These are phyloP conservation scores for Lepidiolamprologus cunningtoni DNA, from an alignment of 2,113 vertebrate genomes.

Conservation along the genomic window DNA sequence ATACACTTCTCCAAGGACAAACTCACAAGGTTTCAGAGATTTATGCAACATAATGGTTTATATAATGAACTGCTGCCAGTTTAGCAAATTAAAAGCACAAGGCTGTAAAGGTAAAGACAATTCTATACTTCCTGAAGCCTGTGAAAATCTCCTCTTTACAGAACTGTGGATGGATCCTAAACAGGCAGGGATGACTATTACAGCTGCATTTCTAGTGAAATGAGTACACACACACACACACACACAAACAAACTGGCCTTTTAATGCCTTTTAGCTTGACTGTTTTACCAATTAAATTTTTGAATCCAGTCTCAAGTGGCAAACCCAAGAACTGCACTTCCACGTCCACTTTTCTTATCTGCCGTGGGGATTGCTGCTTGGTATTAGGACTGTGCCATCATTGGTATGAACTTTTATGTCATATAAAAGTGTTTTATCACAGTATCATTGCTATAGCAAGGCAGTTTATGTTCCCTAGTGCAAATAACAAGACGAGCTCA, in stretches of 20 bases:
- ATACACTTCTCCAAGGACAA: background rate
- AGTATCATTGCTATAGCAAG: background rate
- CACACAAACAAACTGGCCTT: background rate
- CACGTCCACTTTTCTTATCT: background rate
- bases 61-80: background rate
- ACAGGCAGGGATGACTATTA: background rate
- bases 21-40: background rate
- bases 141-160: background rate
- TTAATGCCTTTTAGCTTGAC: background rate
- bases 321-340: background rate
- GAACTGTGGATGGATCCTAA: background rate
- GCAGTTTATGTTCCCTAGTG: background rate
- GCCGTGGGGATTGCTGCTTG: background rate
- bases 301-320: background rate
- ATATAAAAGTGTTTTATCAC: background rate
- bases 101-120: background rate
- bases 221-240: background rate
- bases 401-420: background rate
- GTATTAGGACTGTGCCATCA: background rate
- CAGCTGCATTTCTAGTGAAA: background rate
- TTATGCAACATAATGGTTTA: background rate
- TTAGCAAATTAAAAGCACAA: background rate
- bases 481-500: background rate
- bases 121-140: background rate
- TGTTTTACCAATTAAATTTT: background rate